Evolutionary conservation across 2,113 vertebrate species (phyloP).

Genomic region (Trichomycterus rosablanca): DNA sequence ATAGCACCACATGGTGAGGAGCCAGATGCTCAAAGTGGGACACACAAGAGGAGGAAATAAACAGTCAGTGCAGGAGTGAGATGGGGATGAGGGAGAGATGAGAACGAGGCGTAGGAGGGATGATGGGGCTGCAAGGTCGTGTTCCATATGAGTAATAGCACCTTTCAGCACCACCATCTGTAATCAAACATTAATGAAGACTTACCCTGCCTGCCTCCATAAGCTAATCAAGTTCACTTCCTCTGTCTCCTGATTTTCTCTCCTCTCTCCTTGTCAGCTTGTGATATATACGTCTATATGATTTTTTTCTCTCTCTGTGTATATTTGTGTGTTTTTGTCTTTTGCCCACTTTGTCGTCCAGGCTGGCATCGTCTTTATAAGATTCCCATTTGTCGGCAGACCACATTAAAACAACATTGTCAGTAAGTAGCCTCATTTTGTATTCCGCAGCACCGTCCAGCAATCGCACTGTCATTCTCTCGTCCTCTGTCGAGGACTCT

Average conservation of each 20-base stretch:
- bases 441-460: slow-evolving; percentile 3
- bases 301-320: not conserved
- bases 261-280: not conserved
- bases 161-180: slow-evolving; percentile 25
- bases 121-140: slow-evolving; percentile 7
- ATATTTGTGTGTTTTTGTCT: not conserved
- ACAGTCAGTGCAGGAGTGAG: slow-evolving; percentile 14
- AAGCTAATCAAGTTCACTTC: slow-evolving; percentile 16
- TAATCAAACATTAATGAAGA: slow-evolving; percentile 37
- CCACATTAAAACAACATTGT: slow-evolving; percentile 10
- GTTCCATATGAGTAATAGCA: slow-evolving; percentile 32
- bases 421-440: not conserved
- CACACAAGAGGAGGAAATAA: slow-evolving; percentile 21
- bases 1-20: slow-evolving; percentile 32
- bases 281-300: not conserved
- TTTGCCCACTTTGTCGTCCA: not conserved
- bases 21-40: slow-evolving; percentile 32
- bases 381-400: not conserved
- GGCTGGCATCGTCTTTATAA: not conserved
- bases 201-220: slow-evolving; percentile 14
- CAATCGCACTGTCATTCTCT: slow-evolving; percentile 29
- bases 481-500: slow-evolving; percentile 30
- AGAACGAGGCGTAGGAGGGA: slow-evolving; percentile 4
- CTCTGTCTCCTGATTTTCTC: not conserved
- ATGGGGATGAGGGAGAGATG: not conserved